A percentile compares a stretch with the other conserved stretches of the same genome.
These are phyloP conservation scores for Lordiphosa clarofinis DNA, from an alignment of 1,140 invertebrate genomes.

Conservation along the genomic window DNA sequence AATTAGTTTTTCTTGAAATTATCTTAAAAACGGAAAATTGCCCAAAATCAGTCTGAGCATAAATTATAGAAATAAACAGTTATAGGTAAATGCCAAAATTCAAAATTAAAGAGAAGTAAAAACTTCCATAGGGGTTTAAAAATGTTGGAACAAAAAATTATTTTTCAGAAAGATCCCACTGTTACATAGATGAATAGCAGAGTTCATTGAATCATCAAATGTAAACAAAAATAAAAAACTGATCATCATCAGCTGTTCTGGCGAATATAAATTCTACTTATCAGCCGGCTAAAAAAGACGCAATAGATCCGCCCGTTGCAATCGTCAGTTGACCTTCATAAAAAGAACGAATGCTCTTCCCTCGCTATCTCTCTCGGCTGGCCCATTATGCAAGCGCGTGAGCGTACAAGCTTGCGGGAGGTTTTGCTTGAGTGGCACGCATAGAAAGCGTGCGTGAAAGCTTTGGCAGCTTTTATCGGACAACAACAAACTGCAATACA, in stretches of 20 bases:
- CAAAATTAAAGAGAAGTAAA: no score
- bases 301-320: slow-evolving; percentile 1
- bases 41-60: no score
- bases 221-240: slow-evolving; percentile 52
- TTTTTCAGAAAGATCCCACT: slow-evolving; percentile 1
- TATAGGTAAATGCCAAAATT: no score
- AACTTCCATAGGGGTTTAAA: no score
- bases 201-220: slow-evolving; percentile 32
- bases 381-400: slow-evolving; percentile 46
- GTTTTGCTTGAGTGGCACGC: slow-evolving; percentile 40
- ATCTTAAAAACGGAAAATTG: no score
- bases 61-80: no score
- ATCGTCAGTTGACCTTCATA: slow-evolving; percentile 44
- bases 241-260: slow-evolving; percentile 66
- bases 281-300: slow-evolving; percentile 25
- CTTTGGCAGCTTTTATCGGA: slow-evolving; percentile 37
- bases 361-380: slow-evolving; percentile 24
- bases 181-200: slow-evolving; percentile 16
- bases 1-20: no score
- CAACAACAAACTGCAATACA: slow-evolving; percentile 25
- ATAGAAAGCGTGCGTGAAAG: slow-evolving; percentile 30
- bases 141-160: no score
- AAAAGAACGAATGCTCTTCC: slow-evolving; percentile 22
- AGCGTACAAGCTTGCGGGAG: slow-evolving; percentile 19
- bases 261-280: slow-evolving; percentile 22